phyloP scores from a whole-genome alignment of 2,113 vertebrate genomes.

The Laterallus jamaicensis region DNA sequence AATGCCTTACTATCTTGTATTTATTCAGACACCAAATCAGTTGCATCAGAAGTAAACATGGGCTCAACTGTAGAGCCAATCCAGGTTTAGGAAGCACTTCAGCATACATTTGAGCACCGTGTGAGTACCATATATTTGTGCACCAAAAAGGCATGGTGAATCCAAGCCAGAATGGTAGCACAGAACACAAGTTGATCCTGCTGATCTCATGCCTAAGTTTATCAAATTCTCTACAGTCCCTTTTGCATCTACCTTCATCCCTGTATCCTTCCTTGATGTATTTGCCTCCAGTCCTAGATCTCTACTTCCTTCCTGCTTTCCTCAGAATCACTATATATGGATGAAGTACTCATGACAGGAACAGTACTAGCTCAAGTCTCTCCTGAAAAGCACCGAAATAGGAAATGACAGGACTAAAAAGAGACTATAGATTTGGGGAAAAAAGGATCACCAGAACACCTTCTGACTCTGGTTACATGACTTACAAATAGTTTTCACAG shows the following conservation, averaged over 20 bases:
- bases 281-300: not conserved
- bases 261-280: not conserved
- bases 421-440: not conserved
- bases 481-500: not conserved
- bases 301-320: not conserved
- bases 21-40: not conserved
- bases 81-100: not conserved
- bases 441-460: not conserved
- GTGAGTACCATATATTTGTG: not conserved
- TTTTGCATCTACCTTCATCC: not conserved
- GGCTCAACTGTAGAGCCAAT: not conserved
- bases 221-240: not conserved
- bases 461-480: not conserved
- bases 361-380: not conserved
- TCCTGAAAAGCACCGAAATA: not conserved
- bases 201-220: not conserved
- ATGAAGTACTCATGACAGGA: not conserved
- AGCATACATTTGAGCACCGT: not conserved
- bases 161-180: not conserved
- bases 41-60: not conserved
- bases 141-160: not conserved
- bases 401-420: not conserved
- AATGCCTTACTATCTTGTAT: not conserved
- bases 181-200: not conserved
- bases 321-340: not conserved